phyloP scores from a whole-genome alignment of 2,888 invertebrate genomes.

The Limnephilus auricula region DNA sequence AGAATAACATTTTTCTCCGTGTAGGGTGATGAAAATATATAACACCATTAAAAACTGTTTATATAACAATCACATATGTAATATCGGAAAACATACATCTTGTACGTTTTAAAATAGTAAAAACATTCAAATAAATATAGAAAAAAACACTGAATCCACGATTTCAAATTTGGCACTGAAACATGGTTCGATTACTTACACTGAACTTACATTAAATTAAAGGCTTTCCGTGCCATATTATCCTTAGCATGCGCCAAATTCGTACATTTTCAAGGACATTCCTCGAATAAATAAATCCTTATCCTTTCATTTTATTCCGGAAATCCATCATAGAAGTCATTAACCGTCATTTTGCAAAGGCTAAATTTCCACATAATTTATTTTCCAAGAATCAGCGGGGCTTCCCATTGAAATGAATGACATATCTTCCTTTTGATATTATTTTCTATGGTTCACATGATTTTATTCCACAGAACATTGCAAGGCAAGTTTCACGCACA shows the following conservation, averaged over 20 bases:
- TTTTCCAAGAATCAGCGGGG: not conserved
- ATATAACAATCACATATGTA: too few relatives aligned
- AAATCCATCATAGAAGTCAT: not conserved
- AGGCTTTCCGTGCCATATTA: not conserved
- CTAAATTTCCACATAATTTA: not conserved
- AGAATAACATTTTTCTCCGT: too few relatives aligned
- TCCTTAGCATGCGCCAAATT: not conserved
- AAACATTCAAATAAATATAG: not conserved
- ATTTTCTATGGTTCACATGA: not conserved
- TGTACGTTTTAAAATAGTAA: too few relatives aligned
- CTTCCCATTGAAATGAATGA: not conserved
- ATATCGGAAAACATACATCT: too few relatives aligned
- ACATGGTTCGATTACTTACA: not conserved
- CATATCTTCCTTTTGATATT: not conserved
- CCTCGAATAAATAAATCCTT: not conserved
- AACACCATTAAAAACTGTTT: too few relatives aligned
- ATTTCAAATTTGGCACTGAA: not conserved
- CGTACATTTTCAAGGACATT: not conserved
- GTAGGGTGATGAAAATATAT: too few relatives aligned
- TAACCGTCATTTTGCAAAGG: not conserved
- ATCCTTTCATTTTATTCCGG: slow-evolving; percentile 2
- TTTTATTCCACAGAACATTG: not conserved
- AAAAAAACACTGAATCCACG: not conserved
- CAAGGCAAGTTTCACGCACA: not conserved
- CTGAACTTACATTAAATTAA: not conserved